A percentile compares a stretch with the other conserved stretches of the same genome.
These are phyloP conservation scores for Triops cancriformis DNA, from an alignment of 1,140 invertebrate species.

Conservation along the genomic window DNA sequence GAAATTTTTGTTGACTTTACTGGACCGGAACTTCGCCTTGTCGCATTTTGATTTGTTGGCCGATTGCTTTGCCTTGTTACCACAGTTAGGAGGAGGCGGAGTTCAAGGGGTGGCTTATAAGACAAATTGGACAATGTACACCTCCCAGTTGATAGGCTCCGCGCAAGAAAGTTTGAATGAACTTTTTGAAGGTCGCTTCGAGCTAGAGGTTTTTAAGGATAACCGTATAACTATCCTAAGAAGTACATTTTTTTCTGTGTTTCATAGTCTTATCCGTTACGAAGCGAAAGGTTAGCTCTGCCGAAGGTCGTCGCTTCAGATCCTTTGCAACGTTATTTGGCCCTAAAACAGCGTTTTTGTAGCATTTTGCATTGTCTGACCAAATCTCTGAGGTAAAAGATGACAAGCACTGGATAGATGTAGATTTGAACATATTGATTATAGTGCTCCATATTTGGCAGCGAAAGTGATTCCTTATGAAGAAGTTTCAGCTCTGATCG, in stretches of 20 bases:
- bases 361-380: neutral
- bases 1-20: neutral
- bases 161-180: neutral
- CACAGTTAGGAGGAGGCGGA: neutral
- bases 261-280: neutral
- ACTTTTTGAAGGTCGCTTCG: neutral
- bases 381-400: neutral
- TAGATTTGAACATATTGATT: neutral
- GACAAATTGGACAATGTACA: neutral
- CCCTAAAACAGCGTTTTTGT: neutral
- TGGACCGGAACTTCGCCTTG: neutral
- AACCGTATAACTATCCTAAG: too few species aligned
- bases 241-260: neutral
- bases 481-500: neutral
- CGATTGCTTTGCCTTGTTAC: neutral
- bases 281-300: neutral
- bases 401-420: neutral
- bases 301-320: neutral
- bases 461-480: neutral
- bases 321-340: neutral
- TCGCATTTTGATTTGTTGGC: neutral
- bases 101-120: neutral
- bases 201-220: neutral
- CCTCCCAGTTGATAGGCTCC: neutral
- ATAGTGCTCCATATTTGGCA: neutral